Evolutionary conservation across 2,797 vertebrate genomes (phyloP).

Genomic region (Mormyrops attenuatus): DNA sequence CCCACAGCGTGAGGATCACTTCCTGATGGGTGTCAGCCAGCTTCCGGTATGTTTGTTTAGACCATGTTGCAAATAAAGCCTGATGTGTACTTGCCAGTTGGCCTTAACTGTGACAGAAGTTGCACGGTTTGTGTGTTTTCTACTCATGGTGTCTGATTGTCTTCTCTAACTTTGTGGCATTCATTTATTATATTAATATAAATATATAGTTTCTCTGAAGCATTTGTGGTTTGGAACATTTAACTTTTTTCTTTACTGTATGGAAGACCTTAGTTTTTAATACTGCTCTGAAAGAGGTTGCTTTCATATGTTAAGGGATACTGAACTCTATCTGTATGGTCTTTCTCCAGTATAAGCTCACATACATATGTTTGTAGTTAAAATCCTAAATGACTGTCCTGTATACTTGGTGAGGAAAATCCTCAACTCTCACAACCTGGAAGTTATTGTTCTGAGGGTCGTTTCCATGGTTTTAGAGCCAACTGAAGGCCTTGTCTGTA

Average conservation of each 20-base stretch:
- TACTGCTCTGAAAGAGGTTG: not conserved
- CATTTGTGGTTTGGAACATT: not conserved
- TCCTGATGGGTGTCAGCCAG: not conserved
- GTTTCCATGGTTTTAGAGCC: conserved; percentile 30
- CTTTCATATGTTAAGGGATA: not conserved
- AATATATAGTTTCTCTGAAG: not conserved
- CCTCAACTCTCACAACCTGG: conserved; percentile 26
- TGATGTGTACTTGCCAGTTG: not conserved
- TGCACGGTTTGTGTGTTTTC: conserved; percentile 22
- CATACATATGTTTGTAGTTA: not conserved
- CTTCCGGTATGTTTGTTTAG: not conserved
- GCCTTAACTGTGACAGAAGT: not conserved
- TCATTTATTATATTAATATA: not conserved
- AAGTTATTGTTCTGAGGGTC: conserved; percentile 27
- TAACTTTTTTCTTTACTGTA: not conserved
- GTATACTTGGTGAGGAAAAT: conserved; percentile 1
- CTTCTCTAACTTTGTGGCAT: conserved; percentile 14
- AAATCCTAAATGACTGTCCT: conserved; percentile 7
- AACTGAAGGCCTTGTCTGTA: conserved; percentile 40
- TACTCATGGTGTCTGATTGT: not conserved
- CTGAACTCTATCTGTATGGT: not conserved
- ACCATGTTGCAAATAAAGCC: not conserved
- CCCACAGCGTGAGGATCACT: not conserved
- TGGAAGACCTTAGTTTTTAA: not conserved
- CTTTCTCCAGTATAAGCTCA: not conserved